Evolutionary conservation across 1,140 invertebrate genomes (phyloP).

Genomic region (Wiebesia pumilae): DNA sequence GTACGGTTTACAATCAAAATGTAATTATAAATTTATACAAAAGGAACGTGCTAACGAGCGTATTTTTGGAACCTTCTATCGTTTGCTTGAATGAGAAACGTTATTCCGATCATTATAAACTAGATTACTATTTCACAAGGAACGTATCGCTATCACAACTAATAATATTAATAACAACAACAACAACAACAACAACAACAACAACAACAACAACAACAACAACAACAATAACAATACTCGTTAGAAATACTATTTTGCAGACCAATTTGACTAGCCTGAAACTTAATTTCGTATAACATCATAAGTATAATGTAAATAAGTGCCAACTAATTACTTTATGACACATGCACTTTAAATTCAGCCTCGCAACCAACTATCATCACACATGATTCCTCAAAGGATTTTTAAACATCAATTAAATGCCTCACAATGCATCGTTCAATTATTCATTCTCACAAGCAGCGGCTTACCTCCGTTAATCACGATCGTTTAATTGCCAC

Average conservation of each 20-base stretch:
- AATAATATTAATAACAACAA: too few relatives aligned
- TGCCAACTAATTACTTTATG: slow-evolving; percentile 2
- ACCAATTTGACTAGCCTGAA: not conserved
- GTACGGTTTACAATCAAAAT: not conserved
- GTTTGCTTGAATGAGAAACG: too few relatives aligned
- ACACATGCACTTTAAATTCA: slow-evolving; percentile 17
- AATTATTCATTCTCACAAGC: slow-evolving; percentile 7
- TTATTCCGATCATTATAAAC: too few relatives aligned
- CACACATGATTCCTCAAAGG: slow-evolving; percentile 1
- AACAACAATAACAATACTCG: too few relatives aligned
- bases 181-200: too few relatives aligned
- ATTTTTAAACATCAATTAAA: slow-evolving; percentile 37
- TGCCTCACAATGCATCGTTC: not conserved
- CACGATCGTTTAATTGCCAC: not conserved
- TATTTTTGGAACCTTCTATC: too few relatives aligned
- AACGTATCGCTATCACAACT: too few relatives aligned
- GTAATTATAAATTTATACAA: not conserved
- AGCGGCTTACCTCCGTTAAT: slow-evolving; percentile 5
- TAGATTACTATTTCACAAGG: too few relatives aligned
- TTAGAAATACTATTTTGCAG: not conserved
- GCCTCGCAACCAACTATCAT: not conserved
- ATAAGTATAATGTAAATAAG: not conserved
- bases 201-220: too few relatives aligned
- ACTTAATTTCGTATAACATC: not conserved
- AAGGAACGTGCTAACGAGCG: too few relatives aligned